These are phyloP conservation scores for Cryptus viduatorius DNA, from an alignment of 2,888 invertebrate species.

Conservation along the genomic window DNA sequence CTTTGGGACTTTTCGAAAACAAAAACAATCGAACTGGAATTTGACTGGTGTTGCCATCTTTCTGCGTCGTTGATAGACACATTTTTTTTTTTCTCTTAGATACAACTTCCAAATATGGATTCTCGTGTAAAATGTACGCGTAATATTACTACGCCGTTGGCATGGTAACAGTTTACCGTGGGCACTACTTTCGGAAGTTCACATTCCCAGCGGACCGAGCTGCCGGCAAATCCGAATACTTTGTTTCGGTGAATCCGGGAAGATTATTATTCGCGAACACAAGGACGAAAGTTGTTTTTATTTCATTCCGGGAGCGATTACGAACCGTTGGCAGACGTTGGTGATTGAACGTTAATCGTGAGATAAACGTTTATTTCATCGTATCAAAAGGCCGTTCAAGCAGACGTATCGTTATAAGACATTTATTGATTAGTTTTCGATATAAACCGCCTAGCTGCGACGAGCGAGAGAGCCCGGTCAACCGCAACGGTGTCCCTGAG, in stretches of 20 bases:
- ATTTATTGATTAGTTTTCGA: conserved; percentile 26
- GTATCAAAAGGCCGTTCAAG: not conserved
- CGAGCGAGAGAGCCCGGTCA: not conserved
- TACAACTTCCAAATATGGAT: conserved; percentile 61
- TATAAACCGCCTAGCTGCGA: not conserved
- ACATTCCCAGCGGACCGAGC: conserved; percentile 73
- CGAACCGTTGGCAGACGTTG: not conserved
- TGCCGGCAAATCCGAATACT: conserved; percentile 75
- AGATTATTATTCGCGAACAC: not conserved
- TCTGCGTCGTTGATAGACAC: not conserved
- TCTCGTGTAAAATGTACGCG: conserved; percentile 1
- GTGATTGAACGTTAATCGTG: not conserved
- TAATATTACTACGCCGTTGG: conserved; percentile 72
- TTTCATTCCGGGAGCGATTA: not conserved
- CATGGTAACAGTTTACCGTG: conserved; percentile 78
- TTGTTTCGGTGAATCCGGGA: conserved; percentile 34
- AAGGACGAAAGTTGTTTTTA: not conserved
- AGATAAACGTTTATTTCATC: not conserved
- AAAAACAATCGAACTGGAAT: conserved; percentile 42
- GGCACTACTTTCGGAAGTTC: conserved; percentile 82
- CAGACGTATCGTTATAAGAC: conserved; percentile 1
- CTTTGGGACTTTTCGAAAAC: not conserved
- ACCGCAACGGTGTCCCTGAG: conserved; percentile 23
- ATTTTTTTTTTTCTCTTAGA: not conserved
- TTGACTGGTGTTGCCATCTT: conserved; percentile 32